Evolutionary conservation across 2,888 invertebrate species (phyloP), one percentile per base, ranked within the genome.

Genomic region (Chaetogeoica ovagalla): DNA sequence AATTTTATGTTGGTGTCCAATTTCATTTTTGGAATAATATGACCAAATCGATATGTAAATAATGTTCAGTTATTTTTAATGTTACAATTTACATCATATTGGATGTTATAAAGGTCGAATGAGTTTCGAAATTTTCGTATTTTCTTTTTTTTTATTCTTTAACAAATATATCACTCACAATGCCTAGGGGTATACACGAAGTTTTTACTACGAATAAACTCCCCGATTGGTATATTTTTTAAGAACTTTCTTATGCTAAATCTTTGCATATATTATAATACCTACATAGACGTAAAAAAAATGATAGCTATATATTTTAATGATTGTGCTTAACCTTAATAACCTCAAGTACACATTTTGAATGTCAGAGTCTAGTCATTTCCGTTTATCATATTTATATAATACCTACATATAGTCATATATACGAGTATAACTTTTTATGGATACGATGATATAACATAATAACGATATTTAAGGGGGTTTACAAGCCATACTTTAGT

Each of bases 41-140:
- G 48, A 19, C 30, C n/a, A 43, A 73, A 73, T 62, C 48, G 48
- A 62, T 62, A 72, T 72, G 23, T 48, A 30, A n/a, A 30, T 52
- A 19, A 30, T 62, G 48, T 73, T 30, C n/a, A 62, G 30, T 60
- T 62, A 60, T 59, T 60, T n/a, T 23, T 23, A 62, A 30, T 52
- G 62, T 62, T 62, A 9, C 19, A 62, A 63, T 73, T 73, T 52
- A 63, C 52, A 63, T 73, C 52, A 9, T n/a, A 73, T 63, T 73
- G n/a, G 37, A 73, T n/a, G 30, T 15, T 19, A 48, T 23, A 23
- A 60, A 60, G 11, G 23, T 60, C 11, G 15, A 73, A 62, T 52
- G 11, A 15, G n/a, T 48, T 73, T 62, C 60, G 8, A 71, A 73
- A 62, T 48, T 11, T 62, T 72, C 48, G 9, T 72, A 60, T 72